Percentiles rank a stretch among this genome's conserved stretches.
phyloP scores from a whole-genome alignment of 2,113 vertebrate species.

The Cyanocitta stelleri region DNA sequence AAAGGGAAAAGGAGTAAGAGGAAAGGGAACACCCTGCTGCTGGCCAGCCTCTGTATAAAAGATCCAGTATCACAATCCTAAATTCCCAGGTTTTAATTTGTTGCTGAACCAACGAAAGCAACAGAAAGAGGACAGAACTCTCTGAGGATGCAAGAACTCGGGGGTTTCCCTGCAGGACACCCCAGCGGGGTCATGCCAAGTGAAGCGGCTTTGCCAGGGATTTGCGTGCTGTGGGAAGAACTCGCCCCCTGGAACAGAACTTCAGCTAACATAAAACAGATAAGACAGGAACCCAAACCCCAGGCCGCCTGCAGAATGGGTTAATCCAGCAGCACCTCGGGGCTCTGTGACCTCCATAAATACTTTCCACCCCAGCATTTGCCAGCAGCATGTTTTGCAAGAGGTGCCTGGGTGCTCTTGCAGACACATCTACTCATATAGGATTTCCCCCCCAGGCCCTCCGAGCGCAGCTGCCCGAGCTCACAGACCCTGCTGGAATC shows the following conservation, averaged over 20 bases:
- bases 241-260: background rate
- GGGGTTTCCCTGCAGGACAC: background rate
- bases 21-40: background rate
- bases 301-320: background rate
- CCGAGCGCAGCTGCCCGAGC: background rate
- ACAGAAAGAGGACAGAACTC: fast-evolving
- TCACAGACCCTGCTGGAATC: background rate
- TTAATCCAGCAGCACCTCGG: background rate
- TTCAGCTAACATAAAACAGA: fast-evolving
- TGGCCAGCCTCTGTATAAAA: fast-evolving
- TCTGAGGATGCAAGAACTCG: fast-evolving
- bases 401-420: background rate
- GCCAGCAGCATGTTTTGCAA: background rate
- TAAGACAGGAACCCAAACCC: fast-evolving
- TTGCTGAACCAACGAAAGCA: background rate
- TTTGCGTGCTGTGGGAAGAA: background rate
- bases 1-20: background rate
- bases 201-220: fast-evolving
- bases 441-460: background rate
- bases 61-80: fast-evolving
- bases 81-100: background rate
- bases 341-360: background rate
- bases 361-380: background rate
- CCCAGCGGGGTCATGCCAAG: fast-evolving
- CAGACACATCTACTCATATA: fast-evolving